Base-by-base conservation (phyloP, 2,113 vertebrate species). In the Cephalopholis sonnerati region DNA sequence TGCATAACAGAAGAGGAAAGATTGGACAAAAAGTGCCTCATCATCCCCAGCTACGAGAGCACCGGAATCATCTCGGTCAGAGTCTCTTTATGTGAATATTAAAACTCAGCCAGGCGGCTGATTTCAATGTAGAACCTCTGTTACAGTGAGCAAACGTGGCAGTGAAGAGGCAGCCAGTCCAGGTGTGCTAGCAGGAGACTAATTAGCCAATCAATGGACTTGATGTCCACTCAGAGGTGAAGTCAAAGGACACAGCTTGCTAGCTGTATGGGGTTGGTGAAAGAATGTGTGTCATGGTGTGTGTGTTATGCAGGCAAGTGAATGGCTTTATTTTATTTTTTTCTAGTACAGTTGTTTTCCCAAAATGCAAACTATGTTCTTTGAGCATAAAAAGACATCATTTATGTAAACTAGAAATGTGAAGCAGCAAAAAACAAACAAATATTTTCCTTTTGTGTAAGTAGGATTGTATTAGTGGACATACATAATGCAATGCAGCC, bases 51-150 rank as follows among this genome's bases (percentile, higher is more conserved):
- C 61, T 24, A 25, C 16, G 0, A 0, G 71, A 51, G 27, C 46
- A 51, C 7, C 77, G n/a, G 73, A 82, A 44, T 74, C 62, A 3
- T 46, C 41, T 51, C 61, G 16, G 10, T 55, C 83, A 54, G 84
- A 78, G 82, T 91, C 87, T 91, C 89, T 78, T 79, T 25, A 0
- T 27, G 65, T 63, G 27, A 81, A 89, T 83, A 91, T 90, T 91
- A 88, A 84, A 69, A 75, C 74, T 48, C 69, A 67, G 68, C 79
- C 85, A 71, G 74, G 78, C 71, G 65, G 51, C 72, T n/a, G 1
- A 12, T 29, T n/a, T 70, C 41, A 11, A 13, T 12, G 41, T 29
- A 51, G 67, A 71, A 69, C 48, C 77, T 27, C 48, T 27, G 29
- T 66, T 41, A 73, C 72, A 66, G 53, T 65, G 59, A 86, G 78